Evolutionary conservation across 2,797 vertebrate species (phyloP), one percentile per base, ranked within the genome.

Genomic region (Aselliscus stoliczkanus): DNA sequence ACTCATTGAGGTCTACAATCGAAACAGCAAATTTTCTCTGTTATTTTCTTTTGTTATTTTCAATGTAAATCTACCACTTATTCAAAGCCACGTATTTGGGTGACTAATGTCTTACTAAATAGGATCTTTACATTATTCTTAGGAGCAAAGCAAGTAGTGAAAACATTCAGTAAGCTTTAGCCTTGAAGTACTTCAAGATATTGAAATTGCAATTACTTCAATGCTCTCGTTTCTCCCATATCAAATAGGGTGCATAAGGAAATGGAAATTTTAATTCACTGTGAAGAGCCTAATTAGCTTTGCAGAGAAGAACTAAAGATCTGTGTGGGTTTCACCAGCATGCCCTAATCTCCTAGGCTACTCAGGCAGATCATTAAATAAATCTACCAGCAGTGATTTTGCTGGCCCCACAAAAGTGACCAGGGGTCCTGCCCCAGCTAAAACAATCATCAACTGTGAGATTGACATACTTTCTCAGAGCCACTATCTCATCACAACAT

Each of bases 181-280:
- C 47, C 52, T 21, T 67, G 1, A 76, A 34, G 4, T 65, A 81
- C 6, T 56, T 42, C 44, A 86, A 75, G 52, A 72, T 81, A 95
- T 42, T 90, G 54, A 93, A 91, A 89, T 37, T 39, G 72, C n/a
- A 92, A 79, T 62, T 54, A 88, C 79, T 92, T 88, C 94, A 96
- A 91, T 52, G 67, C 18, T 37, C 47, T 72, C 54, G 52, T 85
- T 93, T 93, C 47, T 92, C 67, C 42, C 21, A 85, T 79, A 88
- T 93, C 62, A 93, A 86, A 92, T 67, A 95, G 17, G 12, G 34
- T 62, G 4, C 34, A 76, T 23, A 88, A 47, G 58, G 65, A 94
- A 96, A 92, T 79, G 18, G 27, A 96, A 72, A 90, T 50, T 76
- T 42, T 69, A 94, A 89, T 77, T 96, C 80, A 77, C 93, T 87